phyloP scores from a whole-genome alignment of 2,888 invertebrate genomes.

The Gisinianus flammeolus region DNA sequence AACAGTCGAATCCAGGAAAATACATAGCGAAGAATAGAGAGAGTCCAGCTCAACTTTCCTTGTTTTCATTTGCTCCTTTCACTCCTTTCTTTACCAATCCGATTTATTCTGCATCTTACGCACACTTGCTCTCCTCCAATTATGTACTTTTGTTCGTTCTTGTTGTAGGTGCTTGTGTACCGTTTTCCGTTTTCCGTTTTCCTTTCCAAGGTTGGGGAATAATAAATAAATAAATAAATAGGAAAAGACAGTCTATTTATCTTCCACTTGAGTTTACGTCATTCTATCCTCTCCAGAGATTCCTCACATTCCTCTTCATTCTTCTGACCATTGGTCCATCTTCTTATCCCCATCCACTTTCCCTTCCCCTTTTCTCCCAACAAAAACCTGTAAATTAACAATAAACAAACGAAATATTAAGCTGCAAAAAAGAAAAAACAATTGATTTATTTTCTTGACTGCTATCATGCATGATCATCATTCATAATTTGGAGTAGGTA shows the following conservation, averaged over 20 bases:
- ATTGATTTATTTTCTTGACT: too few relatives aligned
- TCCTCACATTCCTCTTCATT: not conserved
- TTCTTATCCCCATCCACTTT: not conserved
- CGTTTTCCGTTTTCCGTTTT: too few relatives aligned
- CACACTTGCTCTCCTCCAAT: not conserved
- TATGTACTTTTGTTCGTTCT: too few relatives aligned
- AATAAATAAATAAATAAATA: not conserved
- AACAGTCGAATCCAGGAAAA: not conserved
- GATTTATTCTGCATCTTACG: not conserved
- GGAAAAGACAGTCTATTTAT: not conserved
- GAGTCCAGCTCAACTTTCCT: not conserved
- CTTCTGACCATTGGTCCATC: not conserved
- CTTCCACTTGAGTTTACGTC: not conserved
- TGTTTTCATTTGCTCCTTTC: not conserved
- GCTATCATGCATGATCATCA: too few relatives aligned
- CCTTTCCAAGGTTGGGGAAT: not conserved
- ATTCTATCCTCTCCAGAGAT: not conserved
- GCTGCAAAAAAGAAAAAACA: too few relatives aligned
- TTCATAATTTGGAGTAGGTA: too few relatives aligned
- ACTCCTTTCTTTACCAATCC: not conserved
- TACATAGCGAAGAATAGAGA: not conserved
- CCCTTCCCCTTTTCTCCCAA: too few relatives aligned
- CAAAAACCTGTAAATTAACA: too few relatives aligned
- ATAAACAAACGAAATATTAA: too few relatives aligned
- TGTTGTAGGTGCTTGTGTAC: too few relatives aligned